Evolutionary conservation across 1,140 invertebrate genomes (phyloP).

Genomic region (Tigriopus japonicus): DNA sequence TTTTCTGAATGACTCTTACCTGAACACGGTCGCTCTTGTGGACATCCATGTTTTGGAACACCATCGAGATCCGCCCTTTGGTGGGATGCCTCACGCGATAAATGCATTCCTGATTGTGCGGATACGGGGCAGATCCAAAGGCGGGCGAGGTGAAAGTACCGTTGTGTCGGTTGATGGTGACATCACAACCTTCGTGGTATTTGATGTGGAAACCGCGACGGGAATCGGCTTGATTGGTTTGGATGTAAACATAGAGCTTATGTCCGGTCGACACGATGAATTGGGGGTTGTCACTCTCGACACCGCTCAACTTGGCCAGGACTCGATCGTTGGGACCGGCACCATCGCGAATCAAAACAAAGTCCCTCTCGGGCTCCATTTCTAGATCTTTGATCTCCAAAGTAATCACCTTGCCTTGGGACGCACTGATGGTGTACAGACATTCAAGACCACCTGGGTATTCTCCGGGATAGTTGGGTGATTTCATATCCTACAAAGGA

Average conservation of each 20-base stretch:
- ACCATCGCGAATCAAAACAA: conserved; percentile 71
- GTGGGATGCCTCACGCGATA: conserved; percentile 66
- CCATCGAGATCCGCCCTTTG: conserved; percentile 60
- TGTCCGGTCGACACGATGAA: conserved; percentile 77
- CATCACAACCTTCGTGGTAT: conserved; percentile 24
- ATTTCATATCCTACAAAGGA: conserved; percentile 34
- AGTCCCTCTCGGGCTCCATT: conserved; percentile 62
- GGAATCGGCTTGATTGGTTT: conserved; percentile 67
- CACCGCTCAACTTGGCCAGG: conserved; percentile 60
- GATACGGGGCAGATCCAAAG: conserved; percentile 59
- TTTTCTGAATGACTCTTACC: conserved; percentile 25
- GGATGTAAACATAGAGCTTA: conserved; percentile 74
- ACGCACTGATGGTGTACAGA: conserved; percentile 71
- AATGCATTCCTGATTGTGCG: conserved; percentile 75
- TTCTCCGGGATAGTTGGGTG: conserved; percentile 71
- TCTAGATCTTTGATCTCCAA: conserved; percentile 60
- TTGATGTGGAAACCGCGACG: conserved; percentile 40
- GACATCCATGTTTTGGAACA: conserved; percentile 66
- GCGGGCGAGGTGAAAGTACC: conserved; percentile 72
- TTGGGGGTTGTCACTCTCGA: conserved; percentile 49
- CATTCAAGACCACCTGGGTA: conserved; percentile 89
- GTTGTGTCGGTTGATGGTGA: conserved; percentile 51
- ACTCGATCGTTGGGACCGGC: conserved; percentile 59
- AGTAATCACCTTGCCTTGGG: conserved; percentile 28
- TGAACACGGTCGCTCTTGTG: conserved; percentile 68